Conservation (phyloP, 2,888 invertebrate genomes). For the Nowickia ferox region DNA sequence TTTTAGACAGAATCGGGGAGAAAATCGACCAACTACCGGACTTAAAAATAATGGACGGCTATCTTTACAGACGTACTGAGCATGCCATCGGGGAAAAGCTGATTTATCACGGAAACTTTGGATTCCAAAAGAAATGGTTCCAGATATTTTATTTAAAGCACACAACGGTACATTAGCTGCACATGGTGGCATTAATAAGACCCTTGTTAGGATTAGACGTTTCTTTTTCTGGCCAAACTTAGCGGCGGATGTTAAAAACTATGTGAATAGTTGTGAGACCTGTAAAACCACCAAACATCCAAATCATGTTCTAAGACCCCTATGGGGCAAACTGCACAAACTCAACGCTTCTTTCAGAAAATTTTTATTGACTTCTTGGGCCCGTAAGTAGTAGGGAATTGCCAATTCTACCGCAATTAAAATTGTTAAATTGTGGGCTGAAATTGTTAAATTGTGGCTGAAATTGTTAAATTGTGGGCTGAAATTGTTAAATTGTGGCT, state of each 20-base stretch:
- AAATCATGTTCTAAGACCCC: no score
- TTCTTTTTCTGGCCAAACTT: no score
- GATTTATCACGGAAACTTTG: conserved; percentile 56
- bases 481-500: no score
- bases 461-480: no score
- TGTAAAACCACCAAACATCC: no score
- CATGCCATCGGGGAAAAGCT: conserved; percentile 28
- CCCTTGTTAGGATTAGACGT: conserved; percentile 32
- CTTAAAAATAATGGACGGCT: conserved; percentile 44
- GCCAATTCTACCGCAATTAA: no score
- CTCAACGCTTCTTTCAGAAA: conserved; percentile 47
- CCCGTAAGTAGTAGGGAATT: no score
- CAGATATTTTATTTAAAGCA: conserved; percentile 12
- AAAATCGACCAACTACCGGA: conserved; percentile 38
- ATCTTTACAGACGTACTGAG: conserved; percentile 42
- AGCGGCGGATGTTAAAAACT: no score
- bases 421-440: no score
- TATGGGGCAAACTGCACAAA: conserved; percentile 15
- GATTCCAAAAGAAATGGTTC: conserved; percentile 48
- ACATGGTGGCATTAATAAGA: conserved; percentile 54
- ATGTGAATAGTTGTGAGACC: no score
- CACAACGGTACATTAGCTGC: conserved; percentile 33
- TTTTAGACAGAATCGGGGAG: no score
- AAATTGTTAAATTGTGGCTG: no score
- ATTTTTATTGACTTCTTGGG: conserved; percentile 59